Evolutionary conservation across 1,140 invertebrate genomes (phyloP), one percentile per base, ranked within the genome.

Genomic region (Bombus ignitus): DNA sequence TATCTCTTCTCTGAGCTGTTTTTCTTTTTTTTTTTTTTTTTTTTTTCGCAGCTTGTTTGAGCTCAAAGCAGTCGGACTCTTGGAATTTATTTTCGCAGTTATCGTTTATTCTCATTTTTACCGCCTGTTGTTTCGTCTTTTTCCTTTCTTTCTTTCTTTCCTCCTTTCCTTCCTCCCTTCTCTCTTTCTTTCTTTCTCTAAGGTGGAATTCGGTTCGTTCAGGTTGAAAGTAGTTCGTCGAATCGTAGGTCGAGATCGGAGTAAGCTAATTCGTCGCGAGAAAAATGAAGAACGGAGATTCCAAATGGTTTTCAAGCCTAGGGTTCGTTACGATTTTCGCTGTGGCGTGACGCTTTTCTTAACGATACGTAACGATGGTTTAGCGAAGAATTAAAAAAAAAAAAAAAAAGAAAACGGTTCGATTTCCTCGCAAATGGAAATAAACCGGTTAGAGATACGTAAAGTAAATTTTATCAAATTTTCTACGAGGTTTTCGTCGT

Each of bases 131-230:
- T 39, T 25, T 35, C 65, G 32, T 2, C 65, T 68, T 70, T 25
- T 39, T 10, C 32, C 22, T 25, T 25, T 4, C 0, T 9, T 5
- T 3, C 28, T 37, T 10, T 25, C 35, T 37, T 25, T 9, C 2
- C n/a, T n/a, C n/a, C 28, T 37, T 0, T 1, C 9, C 0, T 28
- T 12, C 25, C 0, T n/a, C 2, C 53, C 0, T 1, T 3, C 9
- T 10, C 1, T 10, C 10, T 65, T 4, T 13, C 28, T 65, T 12
- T n/a, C n/a, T 5, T 15, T 32, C 13, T n/a, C 15, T 15, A 3
- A 22, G 66, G 15, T 25, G 66, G 8, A 22, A 35, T 35, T 66
- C 8, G 0, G 32, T 15, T 35, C 6, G 65, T 22, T 22, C 47
- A 22, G 47, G 47, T 22, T 53, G 47, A 53, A 53, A 53, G 18